Percentiles rank a stretch among this genome's conserved stretches.
phyloP scores from a whole-genome alignment of 1,140 invertebrate species.

The Calephelis nemesis region DNA sequence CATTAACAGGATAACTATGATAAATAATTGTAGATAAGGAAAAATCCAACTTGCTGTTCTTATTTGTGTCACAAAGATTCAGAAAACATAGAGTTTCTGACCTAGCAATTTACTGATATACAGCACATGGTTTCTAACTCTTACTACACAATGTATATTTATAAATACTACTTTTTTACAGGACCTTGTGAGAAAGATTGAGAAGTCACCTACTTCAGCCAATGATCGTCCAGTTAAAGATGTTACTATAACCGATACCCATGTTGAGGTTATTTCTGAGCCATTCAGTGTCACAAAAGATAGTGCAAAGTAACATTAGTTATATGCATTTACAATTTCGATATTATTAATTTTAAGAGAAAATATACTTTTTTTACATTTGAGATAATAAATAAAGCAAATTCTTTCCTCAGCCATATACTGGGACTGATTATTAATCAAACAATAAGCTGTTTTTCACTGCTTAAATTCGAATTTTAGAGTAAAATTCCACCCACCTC shows the following conservation, averaged over 20 bases:
- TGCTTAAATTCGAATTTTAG: no score
- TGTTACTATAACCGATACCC: constrained; percentile 88
- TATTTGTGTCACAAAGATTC: no score
- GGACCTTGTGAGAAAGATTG: constrained; percentile 93
- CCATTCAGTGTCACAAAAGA: constrained; percentile 90
- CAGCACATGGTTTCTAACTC: no score
- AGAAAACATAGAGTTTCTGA: no score
- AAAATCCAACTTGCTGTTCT: no score
- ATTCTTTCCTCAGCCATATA: no score
- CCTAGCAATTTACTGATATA: no score
- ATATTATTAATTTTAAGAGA: constrained; percentile 19
- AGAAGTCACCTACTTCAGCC: constrained; percentile 85
- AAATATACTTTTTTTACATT: constrained; percentile 1
- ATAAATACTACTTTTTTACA: constrained; percentile 70
- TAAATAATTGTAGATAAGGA: no score
- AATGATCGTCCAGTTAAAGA: constrained; percentile 90
- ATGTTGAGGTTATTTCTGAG: constrained; percentile 84
- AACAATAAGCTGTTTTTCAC: no score
- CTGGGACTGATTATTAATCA: no score
- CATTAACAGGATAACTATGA: no score
- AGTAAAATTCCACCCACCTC: no score
- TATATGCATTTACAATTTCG: constrained; percentile 7
- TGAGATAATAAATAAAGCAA: neutral
- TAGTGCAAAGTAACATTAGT: constrained; percentile 81
- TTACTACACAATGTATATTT: neutral